Percentiles rank a stretch among this genome's conserved stretches.
These are phyloP conservation scores for Protaetia brevitarsis DNA, from an alignment of 1,140 invertebrate genomes.

Conservation along the genomic window DNA sequence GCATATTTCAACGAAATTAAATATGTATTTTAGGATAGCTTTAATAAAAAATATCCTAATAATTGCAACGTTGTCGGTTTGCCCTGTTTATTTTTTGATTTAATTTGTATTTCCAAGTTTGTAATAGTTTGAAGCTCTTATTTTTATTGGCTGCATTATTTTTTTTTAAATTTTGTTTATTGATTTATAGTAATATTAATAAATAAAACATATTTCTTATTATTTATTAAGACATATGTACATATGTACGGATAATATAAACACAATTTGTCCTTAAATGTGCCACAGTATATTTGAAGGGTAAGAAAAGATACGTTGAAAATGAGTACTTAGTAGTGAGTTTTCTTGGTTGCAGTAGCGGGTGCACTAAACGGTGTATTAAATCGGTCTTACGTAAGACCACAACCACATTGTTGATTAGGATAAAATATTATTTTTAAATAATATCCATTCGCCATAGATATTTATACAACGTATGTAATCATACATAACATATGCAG, in stretches of 20 bases:
- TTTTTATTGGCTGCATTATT: not conserved
- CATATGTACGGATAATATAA: no score
- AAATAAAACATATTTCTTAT: constrained; percentile 23
- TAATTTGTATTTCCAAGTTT: not conserved
- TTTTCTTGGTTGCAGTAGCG: constrained; percentile 39
- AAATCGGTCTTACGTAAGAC: constrained; percentile 4
- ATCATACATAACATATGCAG: constrained; percentile 30
- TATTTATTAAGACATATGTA: not conserved
- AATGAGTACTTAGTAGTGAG: constrained; percentile 25
- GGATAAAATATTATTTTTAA: constrained; percentile 42
- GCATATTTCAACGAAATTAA: constrained; percentile 36
- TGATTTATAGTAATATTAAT: no score
- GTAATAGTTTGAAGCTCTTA: not conserved
- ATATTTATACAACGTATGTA: constrained; percentile 42
- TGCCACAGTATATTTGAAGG: not conserved
- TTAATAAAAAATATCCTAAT: constrained; percentile 35
- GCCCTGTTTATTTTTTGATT: constrained; percentile 27
- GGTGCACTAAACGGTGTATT: constrained; percentile 31
- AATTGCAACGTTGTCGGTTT: constrained; percentile 39
- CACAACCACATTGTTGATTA: constrained; percentile 41
- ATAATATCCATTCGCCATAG: constrained; percentile 43
- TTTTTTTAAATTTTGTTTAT: not conserved
- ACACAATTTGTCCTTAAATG: not conserved
- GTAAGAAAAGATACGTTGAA: not conserved
- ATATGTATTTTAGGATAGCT: constrained; percentile 35